A percentile compares a stretch with the other conserved stretches of the same genome.
phyloP scores from a whole-genome alignment of 1,140 invertebrate species.

The Drosophila sechellia region DNA sequence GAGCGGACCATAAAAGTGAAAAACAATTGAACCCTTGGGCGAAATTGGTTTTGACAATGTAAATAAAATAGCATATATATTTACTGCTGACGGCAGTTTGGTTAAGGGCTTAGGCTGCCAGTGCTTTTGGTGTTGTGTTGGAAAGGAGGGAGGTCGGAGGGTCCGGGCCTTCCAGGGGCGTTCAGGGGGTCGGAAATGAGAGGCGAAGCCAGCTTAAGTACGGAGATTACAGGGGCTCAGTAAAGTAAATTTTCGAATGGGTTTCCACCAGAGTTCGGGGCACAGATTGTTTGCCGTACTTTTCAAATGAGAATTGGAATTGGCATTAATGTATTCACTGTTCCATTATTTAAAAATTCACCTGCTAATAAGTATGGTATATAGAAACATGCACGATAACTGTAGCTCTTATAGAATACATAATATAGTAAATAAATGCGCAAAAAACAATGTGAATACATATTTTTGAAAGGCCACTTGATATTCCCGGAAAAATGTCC shows the following conservation, averaged over 20 bases:
- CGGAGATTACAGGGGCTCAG: slow-evolving; percentile 72
- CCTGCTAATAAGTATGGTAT: too few species aligned
- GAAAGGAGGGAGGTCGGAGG: background rate
- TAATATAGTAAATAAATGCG: too few species aligned
- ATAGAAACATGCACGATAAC: too few species aligned
- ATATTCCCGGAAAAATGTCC: too few species aligned
- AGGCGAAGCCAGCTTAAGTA: slow-evolving; percentile 52
- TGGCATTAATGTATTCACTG: too few species aligned
- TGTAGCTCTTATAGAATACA: too few species aligned
- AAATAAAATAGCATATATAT: slow-evolving; percentile 84
- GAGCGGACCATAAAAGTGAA: slow-evolving; percentile 71
- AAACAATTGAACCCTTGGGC: slow-evolving; percentile 83
- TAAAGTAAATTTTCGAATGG: slow-evolving; percentile 55
- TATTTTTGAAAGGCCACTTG: too few species aligned
- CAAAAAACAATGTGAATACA: too few species aligned
- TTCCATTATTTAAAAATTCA: too few species aligned
- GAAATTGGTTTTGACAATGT: slow-evolving; percentile 83
- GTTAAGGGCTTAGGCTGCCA: slow-evolving; percentile 44
- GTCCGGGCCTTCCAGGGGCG: background rate
- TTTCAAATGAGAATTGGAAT: too few species aligned
- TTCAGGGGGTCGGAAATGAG: slow-evolving; percentile 2
- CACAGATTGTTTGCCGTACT: too few species aligned
- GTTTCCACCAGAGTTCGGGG: slow-evolving; percentile 22
- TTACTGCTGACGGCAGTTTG: slow-evolving; percentile 73
- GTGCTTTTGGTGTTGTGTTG: background rate